phyloP scores from a whole-genome alignment of 2,113 vertebrate species.

The Corythoichthys haematopterus region DNA sequence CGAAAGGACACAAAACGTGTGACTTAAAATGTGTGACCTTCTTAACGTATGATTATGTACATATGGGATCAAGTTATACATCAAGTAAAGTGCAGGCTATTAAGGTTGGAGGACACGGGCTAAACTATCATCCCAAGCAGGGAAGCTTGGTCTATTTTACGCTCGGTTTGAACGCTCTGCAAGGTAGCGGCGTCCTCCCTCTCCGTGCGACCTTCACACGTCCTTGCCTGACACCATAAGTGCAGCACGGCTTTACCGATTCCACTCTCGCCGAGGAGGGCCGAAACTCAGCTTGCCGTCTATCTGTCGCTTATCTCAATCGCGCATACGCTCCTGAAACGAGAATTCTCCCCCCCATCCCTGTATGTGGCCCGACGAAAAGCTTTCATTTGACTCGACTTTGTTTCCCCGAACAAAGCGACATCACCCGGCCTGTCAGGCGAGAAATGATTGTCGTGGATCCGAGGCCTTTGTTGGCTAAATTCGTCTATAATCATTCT shows the following conservation, averaged over 20 bases:
- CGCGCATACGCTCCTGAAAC: conserved; percentile 42
- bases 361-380: conserved; percentile 25
- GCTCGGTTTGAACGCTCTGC: conserved; percentile 21
- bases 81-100: neutral
- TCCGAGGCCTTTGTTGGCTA: conserved; percentile 23
- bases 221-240: conserved; percentile 58
- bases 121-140: conserved; percentile 14
- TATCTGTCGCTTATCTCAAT: conserved; percentile 63
- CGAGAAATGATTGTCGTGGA: conserved; percentile 44
- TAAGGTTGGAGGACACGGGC: conserved; percentile 9
- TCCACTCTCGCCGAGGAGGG: conserved; percentile 51
- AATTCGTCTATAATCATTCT: conserved; percentile 22
- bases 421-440: conserved; percentile 39
- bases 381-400: conserved; percentile 34
- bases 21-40: neutral
- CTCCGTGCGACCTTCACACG: conserved; percentile 57
- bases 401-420: conserved; percentile 48
- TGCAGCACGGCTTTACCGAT: conserved; percentile 43
- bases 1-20: neutral
- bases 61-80: neutral
- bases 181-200: conserved; percentile 30
- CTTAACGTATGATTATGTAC: neutral
- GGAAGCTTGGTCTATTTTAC: conserved; percentile 15
- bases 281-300: conserved; percentile 44
- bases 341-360: conserved; percentile 1